Base-by-base conservation (phyloP, 1,140 invertebrate species). In the Bilobella aurantiaca region DNA sequence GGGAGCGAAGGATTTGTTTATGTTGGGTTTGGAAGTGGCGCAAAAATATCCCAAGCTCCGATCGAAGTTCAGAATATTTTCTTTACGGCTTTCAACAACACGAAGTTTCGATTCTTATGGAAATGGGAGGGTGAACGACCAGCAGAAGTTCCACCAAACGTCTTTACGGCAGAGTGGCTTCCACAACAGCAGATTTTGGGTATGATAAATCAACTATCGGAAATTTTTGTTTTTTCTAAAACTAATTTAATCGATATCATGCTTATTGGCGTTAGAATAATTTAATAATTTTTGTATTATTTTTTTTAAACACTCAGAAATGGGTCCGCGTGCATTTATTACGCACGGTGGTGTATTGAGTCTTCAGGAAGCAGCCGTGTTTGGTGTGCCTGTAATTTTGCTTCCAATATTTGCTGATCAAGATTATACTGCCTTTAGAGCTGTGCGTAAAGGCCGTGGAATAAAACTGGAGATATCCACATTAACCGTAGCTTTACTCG, bases 341-440 rank as follows among this genome's bases (percentile, higher is more conserved):
- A n/a, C n/a, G 23, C 68, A 67, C 37, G 64, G 68, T 58, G 68
- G 68, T 18, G 31, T 65, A 5, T 28, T 69, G 29, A 56, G 63
- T 29, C 34, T 49, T 32, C 63, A n/a, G 21, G 30, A 65, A 47
- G 79, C 80, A 67, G 74, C 74, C 2, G 65, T 77, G 16, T 76
- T 75, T 61, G 76, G 73, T 5, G 74, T 76, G 1, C 78, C 79
- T 14, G 68, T 80, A 21, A 57, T 80, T 3, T 74, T 69, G 8
- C 60, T 78, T 34, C 79, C 78, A 2, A 49, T 80, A 2, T 74
- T 75, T 61, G 73, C 64, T 3, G 79, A 80, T 47, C 77, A 79
- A 65, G 72, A 73, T 53, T 78, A 78, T 63, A 67, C 69, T 53
- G 58, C 64, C 3, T 32, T 53, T n/a, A 14, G 64, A 31, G 29